Percentiles rank a stretch among this genome's conserved stretches.
phyloP scores from a whole-genome alignment of 2,113 vertebrate species.

The Vidua macroura region DNA sequence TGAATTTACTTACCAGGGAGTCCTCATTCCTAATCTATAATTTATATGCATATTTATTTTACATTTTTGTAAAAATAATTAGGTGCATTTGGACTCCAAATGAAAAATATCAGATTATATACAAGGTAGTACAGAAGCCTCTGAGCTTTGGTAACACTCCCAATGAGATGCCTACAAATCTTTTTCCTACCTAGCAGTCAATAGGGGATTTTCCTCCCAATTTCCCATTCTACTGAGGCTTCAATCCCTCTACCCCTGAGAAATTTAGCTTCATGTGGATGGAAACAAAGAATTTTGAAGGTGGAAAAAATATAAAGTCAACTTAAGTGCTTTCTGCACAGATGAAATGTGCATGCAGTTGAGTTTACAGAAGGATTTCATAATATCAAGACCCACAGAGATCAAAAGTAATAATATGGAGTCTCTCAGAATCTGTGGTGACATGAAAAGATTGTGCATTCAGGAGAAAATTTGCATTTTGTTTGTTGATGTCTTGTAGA shows the following conservation, averaged over 20 bases:
- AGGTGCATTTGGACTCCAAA: constrained; percentile 13
- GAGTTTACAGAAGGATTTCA: constrained; percentile 54
- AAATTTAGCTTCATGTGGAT: not conserved
- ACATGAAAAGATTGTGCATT: constrained; percentile 1
- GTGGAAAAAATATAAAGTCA: not conserved
- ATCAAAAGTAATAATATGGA: constrained; percentile 55
- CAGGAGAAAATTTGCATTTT: constrained; percentile 39
- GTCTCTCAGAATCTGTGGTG: constrained; percentile 11
- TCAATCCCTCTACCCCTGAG: not conserved
- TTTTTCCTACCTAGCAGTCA: constrained; percentile 30
- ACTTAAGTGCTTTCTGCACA: constrained; percentile 28
- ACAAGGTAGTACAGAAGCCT: constrained; percentile 4
- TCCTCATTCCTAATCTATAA: constrained; percentile 37
- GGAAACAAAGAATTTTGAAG: constrained; percentile 21
- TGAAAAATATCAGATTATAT: constrained; percentile 28
- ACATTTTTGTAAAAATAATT: constrained; percentile 56
- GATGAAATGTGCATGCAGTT: constrained; percentile 7
- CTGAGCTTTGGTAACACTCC: constrained; percentile 39
- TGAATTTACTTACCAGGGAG: constrained; percentile 27
- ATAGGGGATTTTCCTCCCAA: constrained; percentile 41
- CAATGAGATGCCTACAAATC: not conserved
- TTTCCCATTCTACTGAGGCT: constrained; percentile 35
- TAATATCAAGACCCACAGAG: constrained; percentile 17
- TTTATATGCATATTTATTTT: constrained; percentile 59
- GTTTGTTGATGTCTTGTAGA: constrained; percentile 22